Percentiles rank a stretch among this genome's conserved stretches.
Evolutionary conservation across 2,113 vertebrate genomes (phyloP).

Genomic region (Climacteris rufus): DNA sequence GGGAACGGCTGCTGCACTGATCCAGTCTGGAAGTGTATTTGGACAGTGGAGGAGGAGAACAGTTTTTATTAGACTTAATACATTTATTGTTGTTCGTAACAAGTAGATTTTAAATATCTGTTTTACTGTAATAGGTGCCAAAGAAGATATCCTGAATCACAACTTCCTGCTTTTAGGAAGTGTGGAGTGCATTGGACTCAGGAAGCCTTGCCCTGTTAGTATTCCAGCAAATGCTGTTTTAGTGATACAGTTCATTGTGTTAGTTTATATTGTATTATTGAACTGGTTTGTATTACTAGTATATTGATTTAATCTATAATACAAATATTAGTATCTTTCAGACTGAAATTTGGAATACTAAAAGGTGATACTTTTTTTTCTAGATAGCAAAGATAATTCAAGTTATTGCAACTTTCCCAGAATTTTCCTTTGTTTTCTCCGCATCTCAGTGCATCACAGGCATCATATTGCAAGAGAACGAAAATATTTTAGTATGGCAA

Average conservation of each 20-base stretch:
- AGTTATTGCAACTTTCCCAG: not conserved
- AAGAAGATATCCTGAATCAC: not conserved
- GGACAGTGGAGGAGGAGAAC: accelerated
- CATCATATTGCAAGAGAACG: not conserved
- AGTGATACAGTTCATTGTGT: not conserved
- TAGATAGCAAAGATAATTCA: not conserved
- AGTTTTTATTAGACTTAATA: not conserved
- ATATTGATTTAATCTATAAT: not conserved
- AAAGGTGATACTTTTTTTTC: not conserved
- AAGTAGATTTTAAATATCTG: not conserved
- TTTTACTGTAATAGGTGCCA: not conserved
- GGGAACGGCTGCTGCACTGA: not conserved
- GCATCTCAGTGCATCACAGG: not conserved
- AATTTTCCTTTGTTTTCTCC: not conserved
- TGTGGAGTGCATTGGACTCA: not conserved
- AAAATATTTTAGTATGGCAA: not conserved
- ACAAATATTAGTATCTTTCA: not conserved
- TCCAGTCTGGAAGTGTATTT: not conserved
- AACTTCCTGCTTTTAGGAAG: not conserved
- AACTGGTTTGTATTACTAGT: not conserved
- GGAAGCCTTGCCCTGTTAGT: not conserved
- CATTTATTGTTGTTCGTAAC: not conserved
- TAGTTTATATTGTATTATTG: not conserved
- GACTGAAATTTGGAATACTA: not conserved
- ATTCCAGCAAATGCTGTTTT: not conserved